Base-by-base conservation (phyloP, 1,140 invertebrate genomes). In the Calephelis virginiensis region DNA sequence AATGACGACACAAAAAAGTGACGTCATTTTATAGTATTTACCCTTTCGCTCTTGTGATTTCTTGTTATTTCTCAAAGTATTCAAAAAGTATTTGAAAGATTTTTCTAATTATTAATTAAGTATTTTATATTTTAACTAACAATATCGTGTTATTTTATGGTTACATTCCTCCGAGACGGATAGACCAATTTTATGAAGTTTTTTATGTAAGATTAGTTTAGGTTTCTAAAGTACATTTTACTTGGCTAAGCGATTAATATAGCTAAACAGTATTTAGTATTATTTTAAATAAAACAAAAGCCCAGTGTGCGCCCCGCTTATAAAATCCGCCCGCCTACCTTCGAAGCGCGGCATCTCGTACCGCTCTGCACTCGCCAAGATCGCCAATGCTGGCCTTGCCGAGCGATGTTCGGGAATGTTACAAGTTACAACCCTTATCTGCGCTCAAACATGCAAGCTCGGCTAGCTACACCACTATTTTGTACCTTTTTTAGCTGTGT, bases 371-470 rank as follows among this genome's bases (percentile, higher is more conserved):
- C 66, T 72, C 67, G 61, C 68, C 69, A 70, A 71, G 63, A 71
- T 69, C 62, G 65, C 70, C 63, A 62, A 65, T 40, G 67, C 72
- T 12, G 45, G 9, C 74, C 75, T 73, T 76, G 64, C 69, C 67
- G 68, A 68, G 68, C 64, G 73, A 63, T 77, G 74, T 78, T 80
- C 70, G 72, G 71, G 78, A 82, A 81, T 80, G 75, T 76, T 77
- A 82, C 81, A 83, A 82, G 74, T 62, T 53, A 53, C 50, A 53
- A 28, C 77, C 75, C 81, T 87, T 89, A 89, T 89, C 86, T 81
- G 68, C 70, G 76, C 75, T 81, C 76, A 77, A 79, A 82, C 82
- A 87, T 84, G 83, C 82, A 82, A 84, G 85, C 75, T 83, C 70
- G 68, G 67, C 69, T 71, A 76, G 66, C 70, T 70, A 81, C 78